phyloP scores from a whole-genome alignment of 2,888 invertebrate species.

The Troglohyphantes excavatus region DNA sequence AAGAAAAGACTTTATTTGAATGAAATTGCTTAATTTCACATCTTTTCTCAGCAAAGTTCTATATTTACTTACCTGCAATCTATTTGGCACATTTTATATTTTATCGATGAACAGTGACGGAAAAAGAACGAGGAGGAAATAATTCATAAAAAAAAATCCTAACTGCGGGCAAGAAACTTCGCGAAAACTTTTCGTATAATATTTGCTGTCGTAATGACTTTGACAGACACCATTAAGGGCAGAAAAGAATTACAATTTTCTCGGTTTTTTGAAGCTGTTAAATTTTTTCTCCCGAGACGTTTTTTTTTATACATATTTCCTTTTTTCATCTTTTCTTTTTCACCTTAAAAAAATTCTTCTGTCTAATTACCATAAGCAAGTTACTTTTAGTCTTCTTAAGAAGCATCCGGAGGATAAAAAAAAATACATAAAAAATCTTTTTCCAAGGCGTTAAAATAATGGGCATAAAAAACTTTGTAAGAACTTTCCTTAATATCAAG shows the following conservation, averaged over 20 bases:
- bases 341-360: constrained; percentile 69
- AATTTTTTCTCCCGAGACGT: constrained; percentile 42
- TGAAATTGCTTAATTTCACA: constrained; percentile 67
- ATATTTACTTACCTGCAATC: constrained; percentile 70
- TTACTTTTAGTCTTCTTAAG: constrained; percentile 71
- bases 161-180: constrained; percentile 61
- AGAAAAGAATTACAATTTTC: constrained; percentile 72
- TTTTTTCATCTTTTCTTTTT: constrained; percentile 29
- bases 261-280: constrained; percentile 67
- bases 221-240: constrained; percentile 75
- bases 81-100: constrained; percentile 63
- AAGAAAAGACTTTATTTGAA: constrained; percentile 39
- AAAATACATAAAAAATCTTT: constrained; percentile 65
- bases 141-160: background rate
- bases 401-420: constrained; percentile 49
- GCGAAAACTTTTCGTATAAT: constrained; percentile 78
- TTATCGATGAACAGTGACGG: constrained; percentile 42
- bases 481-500: constrained; percentile 77
- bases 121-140: constrained; percentile 1
- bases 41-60: constrained; percentile 52
- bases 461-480: constrained; percentile 77
- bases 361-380: constrained; percentile 78
- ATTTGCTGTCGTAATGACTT: constrained; percentile 78
- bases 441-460: constrained; percentile 77
- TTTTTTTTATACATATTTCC: constrained; percentile 30